Evolutionary conservation across 2,113 vertebrate genomes (phyloP).

Genomic region (Ageneiosus marmoratus): DNA sequence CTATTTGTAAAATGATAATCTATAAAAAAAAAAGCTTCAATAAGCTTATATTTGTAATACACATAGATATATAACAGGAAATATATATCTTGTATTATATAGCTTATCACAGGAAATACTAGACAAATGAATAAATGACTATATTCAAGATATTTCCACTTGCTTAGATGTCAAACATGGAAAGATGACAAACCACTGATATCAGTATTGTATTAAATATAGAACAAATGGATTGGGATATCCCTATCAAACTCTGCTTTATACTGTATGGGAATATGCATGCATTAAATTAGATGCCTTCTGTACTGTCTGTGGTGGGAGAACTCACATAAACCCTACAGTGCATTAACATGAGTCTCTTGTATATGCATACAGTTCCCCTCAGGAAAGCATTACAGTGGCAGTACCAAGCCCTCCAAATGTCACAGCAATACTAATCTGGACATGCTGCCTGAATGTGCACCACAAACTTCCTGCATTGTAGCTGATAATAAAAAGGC

Average conservation of each 20-base stretch:
- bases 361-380: constrained; percentile 61
- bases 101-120: background rate
- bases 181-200: background rate
- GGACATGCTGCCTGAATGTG: constrained; percentile 57
- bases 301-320: constrained; percentile 12
- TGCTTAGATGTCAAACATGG: background rate
- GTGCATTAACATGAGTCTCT: constrained; percentile 69
- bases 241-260: background rate
- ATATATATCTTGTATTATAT: no score
- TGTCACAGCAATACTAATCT: constrained; percentile 77
- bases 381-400: constrained; percentile 70
- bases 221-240: background rate
- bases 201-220: background rate
- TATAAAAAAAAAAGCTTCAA: background rate
- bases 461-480: constrained; percentile 54
- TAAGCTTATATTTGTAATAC: background rate
- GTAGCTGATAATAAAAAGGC: constrained; percentile 73
- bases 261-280: background rate
- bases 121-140: background rate
- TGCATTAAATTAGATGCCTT: background rate
- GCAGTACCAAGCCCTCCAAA: constrained; percentile 74
- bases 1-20: no score
- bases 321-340: constrained; percentile 63
- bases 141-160: background rate
- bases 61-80: no score